Base-by-base conservation (phyloP, 2,888 invertebrate genomes). In the Tachina fera region DNA sequence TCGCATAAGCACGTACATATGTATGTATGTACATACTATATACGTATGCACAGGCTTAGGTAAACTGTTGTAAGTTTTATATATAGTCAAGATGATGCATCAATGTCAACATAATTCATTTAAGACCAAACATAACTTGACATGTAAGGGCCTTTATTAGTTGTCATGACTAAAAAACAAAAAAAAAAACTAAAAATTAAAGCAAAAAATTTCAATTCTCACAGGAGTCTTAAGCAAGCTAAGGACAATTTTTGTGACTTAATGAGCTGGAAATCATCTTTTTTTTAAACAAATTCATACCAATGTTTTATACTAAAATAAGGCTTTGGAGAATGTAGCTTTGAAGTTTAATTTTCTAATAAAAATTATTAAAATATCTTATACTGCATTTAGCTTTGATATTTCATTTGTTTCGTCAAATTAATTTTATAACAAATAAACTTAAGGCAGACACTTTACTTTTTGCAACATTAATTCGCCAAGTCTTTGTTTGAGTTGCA, bases 31-130 rank as follows among this genome's bases (percentile, higher is more conserved):
- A 31, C 4, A 4, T 31, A 4, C 14, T 31, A 6, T 6, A 6
- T 6, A 31, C 4, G 31, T 31, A 4, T 19, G 43, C 13, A 19
- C 10, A 70, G 14, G 2, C 11, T 47, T 9, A 68, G 41, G 19
- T 63, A 41, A 65, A 61, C 49, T 63, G 8, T 75, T 81, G 68
- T 83, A 67, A 67, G 72, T 19, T 78, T 60, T 72, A 31, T 31
- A 31, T 31, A 76, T 61, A 60, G 67, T 60, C 86, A 83, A 83
- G 86, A 83, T 86, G 83, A 86, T 86, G 76, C 86, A 86, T 86
- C 86, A 86, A 83, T 86, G 86, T 86, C 86, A 86, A 86, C 86
- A 86, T 86, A 86, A 86, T 86, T 86, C 86, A 83, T 86, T 86
- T 86, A 72, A 68, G 72, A 80, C 79, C 79, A 86, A 86, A 81